A percentile compares a stretch with the other conserved stretches of the same genome.
These are phyloP conservation scores for Epirrhoe tristata DNA, from an alignment of 2,888 invertebrate genomes.

Conservation along the genomic window DNA sequence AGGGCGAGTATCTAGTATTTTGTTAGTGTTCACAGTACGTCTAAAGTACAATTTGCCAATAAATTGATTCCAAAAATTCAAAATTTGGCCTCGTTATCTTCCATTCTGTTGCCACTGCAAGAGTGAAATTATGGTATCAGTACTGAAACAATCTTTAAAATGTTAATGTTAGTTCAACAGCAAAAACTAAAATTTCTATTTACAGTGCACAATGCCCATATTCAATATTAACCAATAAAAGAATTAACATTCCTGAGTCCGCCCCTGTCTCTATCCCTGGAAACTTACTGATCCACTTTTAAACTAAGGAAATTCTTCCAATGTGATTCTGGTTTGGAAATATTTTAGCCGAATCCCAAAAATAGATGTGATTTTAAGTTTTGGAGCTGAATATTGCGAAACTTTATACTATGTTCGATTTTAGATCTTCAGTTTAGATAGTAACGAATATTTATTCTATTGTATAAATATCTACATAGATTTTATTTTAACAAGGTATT, in stretches of 20 bases:
- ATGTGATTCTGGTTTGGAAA: slow-evolving; percentile 16
- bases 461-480: background rate
- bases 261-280: slow-evolving; percentile 1
- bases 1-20: background rate
- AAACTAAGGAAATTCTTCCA: slow-evolving; percentile 24
- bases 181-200: too few species aligned
- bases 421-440: background rate
- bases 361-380: slow-evolving; percentile 23
- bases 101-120: too few species aligned
- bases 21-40: background rate
- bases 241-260: background rate
- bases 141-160: too few species aligned
- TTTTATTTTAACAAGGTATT: background rate
- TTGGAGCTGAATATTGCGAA: slow-evolving; percentile 16
- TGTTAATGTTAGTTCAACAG: too few species aligned
- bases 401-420: slow-evolving; percentile 7
- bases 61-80: too few species aligned
- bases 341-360: slow-evolving; percentile 14
- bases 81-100: too few species aligned
- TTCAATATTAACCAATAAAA: too few species aligned
- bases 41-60: too few species aligned
- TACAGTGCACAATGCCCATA: too few species aligned
- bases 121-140: too few species aligned
- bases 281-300: slow-evolving; percentile 29
- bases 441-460: background rate